Evolutionary conservation across 2,797 vertebrate species (phyloP), one percentile per base, ranked within the genome.

Genomic region (Chaenodraco wilsoni): DNA sequence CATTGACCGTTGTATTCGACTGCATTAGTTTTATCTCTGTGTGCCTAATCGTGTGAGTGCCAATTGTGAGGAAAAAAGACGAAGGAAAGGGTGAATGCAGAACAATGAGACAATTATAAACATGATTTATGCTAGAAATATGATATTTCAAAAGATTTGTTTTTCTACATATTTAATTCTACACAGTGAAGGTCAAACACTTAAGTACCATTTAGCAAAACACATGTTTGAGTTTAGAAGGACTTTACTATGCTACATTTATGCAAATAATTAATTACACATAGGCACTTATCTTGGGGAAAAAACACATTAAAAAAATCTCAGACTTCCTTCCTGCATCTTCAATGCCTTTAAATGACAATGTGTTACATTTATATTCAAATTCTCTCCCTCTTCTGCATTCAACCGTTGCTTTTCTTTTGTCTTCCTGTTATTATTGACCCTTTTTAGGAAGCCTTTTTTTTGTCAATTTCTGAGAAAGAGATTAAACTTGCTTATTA

Each of bases 31-130:
- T 74, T 23, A 59, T 13, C 16, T 16, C 10, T 3, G 41, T 50
- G 43, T 23, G 7, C 1, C 51, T 66, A 37, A 66, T 69, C 19
- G 55, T 59, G 41, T 46, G 19, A 65, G 5, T 72, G 52, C 56
- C 5, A 70, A 54, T 69, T n/a, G 11, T 48, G 6, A 40, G 21
- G 37, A n/a, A 43, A 70, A 44, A 56, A 51, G 17, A 55, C 27
- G 16, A 0, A 56, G 50, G 10, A 27, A 52, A 48, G 2, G 3
- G 4, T 23, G 12, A 7, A 57, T 65, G 49, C 63, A 69, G n/a
- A 68, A 69, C 49, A 52, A 45, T 55, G 31, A 76, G 11, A 16
- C 10, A 33, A 19, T 27, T 37, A 2, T 21, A 33, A 12, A 31
- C 5, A 41, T 17, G 6, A 23, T 51, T 55, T 19, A 45, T 46